A percentile compares a stretch with the other conserved stretches of the same genome.
Conservation (phyloP, 2,888 invertebrate genomes). For the Myathropa florea region DNA sequence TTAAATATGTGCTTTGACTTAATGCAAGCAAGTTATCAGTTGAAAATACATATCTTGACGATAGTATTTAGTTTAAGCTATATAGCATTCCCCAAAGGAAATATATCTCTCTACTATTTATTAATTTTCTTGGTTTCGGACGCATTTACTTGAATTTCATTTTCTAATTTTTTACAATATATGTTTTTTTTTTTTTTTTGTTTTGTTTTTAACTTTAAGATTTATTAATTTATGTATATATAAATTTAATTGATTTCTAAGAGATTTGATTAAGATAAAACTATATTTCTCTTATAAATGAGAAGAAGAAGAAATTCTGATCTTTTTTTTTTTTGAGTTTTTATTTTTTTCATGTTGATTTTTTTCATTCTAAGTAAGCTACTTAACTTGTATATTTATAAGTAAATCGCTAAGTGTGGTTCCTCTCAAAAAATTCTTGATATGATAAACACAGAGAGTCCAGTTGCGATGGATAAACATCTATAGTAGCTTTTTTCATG, state of each 20-base stretch:
- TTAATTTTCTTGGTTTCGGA: conserved; percentile 54
- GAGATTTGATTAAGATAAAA: conserved; percentile 31
- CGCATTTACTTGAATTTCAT: conserved; percentile 71
- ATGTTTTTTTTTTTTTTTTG: conserved; percentile 26
- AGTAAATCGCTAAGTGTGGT: conserved; percentile 65
- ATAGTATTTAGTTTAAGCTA: conserved; percentile 61
- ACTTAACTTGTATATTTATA: conserved; percentile 66
- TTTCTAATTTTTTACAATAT: conserved; percentile 69
- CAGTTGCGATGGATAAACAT: conserved; percentile 52
- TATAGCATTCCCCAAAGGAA: conserved; percentile 54
- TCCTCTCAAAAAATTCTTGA: conserved; percentile 63
- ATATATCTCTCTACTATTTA: conserved; percentile 45
- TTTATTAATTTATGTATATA: conserved; percentile 33
- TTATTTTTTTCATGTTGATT: conserved; percentile 21
- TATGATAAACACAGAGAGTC: conserved; percentile 67
- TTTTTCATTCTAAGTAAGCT: conserved; percentile 61
- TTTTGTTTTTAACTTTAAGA: neutral
- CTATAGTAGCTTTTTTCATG: conserved; percentile 31
- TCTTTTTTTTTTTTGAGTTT: conserved; percentile 23
- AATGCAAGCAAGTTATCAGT: conserved; percentile 62
- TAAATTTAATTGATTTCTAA: conserved; percentile 68
- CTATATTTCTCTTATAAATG: conserved; percentile 19
- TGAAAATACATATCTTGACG: conserved; percentile 51
- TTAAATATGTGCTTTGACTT: conserved; percentile 61
- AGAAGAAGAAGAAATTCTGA: conserved; percentile 23